Evolutionary conservation across 2,888 invertebrate genomes (phyloP).

Genomic region (Villa cingulata): DNA sequence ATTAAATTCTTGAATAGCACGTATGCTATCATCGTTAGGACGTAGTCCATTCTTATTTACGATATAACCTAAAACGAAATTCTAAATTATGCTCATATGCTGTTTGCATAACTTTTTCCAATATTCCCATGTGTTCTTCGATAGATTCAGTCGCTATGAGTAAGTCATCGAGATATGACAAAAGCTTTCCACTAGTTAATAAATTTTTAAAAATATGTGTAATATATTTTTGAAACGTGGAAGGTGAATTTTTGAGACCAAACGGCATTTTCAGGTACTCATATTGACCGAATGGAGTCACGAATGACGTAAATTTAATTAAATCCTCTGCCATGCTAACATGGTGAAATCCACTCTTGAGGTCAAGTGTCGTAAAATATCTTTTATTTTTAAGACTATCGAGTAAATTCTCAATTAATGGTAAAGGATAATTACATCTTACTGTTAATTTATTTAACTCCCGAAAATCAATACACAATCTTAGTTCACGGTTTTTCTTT

Average conservation of each 20-base stretch:
- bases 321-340: conserved; percentile 9
- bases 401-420: conserved; percentile 7
- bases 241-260: conserved; percentile 11
- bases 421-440: conserved; percentile 5
- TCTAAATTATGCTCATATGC: too few relatives aligned
- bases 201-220: conserved; percentile 2
- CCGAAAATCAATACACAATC: too few relatives aligned
- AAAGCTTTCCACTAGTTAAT: neutral
- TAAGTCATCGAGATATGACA: neutral
- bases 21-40: too few relatives aligned
- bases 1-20: too few relatives aligned
- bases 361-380: conserved; percentile 13
- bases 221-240: conserved; percentile 14
- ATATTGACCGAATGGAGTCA: conserved; percentile 15
- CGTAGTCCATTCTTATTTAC: too few relatives aligned
- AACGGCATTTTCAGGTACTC: conserved; percentile 14
- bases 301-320: conserved; percentile 13
- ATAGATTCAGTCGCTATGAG: neutral
- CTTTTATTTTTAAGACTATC: conserved; percentile 9
- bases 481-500: too few relatives aligned
- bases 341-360: conserved; percentile 14
- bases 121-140: neutral
- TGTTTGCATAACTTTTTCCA: neutral
- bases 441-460: too few relatives aligned
- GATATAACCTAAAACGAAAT: too few relatives aligned